phyloP scores from a whole-genome alignment of 2,888 invertebrate genomes.

The Cheilosia variabilis region DNA sequence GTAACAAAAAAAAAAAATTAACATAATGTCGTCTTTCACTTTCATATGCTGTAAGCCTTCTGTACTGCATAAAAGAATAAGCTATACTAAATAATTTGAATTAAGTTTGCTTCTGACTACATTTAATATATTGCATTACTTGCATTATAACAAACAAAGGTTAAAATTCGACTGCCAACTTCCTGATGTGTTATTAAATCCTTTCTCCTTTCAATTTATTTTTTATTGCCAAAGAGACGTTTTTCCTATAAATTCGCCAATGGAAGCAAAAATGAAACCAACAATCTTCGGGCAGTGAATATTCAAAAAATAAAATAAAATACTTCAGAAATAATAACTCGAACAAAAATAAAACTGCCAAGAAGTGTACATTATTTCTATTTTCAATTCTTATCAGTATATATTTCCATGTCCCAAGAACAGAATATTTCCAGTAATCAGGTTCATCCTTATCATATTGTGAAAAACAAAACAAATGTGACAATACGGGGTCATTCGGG shows the following conservation, averaged over 20 bases:
- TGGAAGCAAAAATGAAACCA: not conserved
- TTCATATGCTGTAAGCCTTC: too few species aligned
- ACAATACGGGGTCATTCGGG: slow-evolving; percentile 13
- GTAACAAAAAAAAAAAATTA: too few species aligned
- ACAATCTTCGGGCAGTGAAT: not conserved
- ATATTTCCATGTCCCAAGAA: slow-evolving; percentile 15
- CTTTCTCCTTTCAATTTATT: not conserved
- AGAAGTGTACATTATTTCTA: not conserved
- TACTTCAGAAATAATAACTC: not conserved
- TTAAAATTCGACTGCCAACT: not conserved
- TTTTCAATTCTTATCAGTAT: slow-evolving; percentile 40
- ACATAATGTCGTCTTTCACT: too few species aligned
- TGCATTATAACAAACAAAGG: not conserved
- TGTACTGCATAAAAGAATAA: too few species aligned
- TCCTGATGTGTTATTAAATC: not conserved
- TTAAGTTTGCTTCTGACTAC: too few species aligned
- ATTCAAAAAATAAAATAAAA: not conserved
- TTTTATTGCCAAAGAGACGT: too few species aligned
- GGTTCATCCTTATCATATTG: slow-evolving; percentile 49
- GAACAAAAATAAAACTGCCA: not conserved
- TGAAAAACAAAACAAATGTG: slow-evolving; percentile 5
- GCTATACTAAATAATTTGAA: too few species aligned
- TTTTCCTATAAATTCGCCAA: not conserved
- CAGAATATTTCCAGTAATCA: slow-evolving; percentile 18
- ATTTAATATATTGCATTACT: too few species aligned